Percentiles rank a stretch among this genome's conserved stretches.
Evolutionary conservation across 2,888 invertebrate species (phyloP).

Genomic region (Caenorhabditis becei): DNA sequence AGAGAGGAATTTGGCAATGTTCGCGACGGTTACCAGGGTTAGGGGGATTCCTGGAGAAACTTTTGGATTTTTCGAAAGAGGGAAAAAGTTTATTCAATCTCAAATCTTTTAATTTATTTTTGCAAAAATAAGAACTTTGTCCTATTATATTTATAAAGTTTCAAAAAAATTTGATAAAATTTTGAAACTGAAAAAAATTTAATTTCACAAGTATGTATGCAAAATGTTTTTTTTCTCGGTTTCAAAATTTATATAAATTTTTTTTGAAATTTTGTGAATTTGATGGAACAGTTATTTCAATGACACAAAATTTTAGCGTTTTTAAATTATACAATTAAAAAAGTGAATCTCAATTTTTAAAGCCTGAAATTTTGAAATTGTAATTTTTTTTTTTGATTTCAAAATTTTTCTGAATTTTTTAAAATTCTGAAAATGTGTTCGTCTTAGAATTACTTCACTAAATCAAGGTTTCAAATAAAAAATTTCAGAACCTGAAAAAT

Average conservation of each 20-base stretch:
- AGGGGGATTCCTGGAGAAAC: conserved; percentile 70
- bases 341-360: too few relatives aligned
- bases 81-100: too few relatives aligned
- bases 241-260: background rate
- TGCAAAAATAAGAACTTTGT: too few relatives aligned
- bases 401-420: background rate
- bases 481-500: background rate
- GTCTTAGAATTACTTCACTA: too few relatives aligned
- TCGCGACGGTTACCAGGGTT: conserved; percentile 78
- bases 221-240: background rate
- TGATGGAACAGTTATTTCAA: too few relatives aligned
- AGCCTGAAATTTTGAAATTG: background rate
- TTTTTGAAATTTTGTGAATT: background rate
- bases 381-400: background rate
- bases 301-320: background rate
- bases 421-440: too few relatives aligned
- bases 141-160: background rate
- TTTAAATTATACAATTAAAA: too few relatives aligned
- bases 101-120: too few relatives aligned
- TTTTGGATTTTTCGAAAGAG: background rate
- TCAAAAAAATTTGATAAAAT: background rate
- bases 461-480: background rate
- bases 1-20: conserved; percentile 80
- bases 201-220: too few relatives aligned
- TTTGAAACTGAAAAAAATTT: background rate